These are phyloP conservation scores for Catharus ustulatus DNA, from an alignment of 2,797 vertebrate species.

Conservation along the genomic window DNA sequence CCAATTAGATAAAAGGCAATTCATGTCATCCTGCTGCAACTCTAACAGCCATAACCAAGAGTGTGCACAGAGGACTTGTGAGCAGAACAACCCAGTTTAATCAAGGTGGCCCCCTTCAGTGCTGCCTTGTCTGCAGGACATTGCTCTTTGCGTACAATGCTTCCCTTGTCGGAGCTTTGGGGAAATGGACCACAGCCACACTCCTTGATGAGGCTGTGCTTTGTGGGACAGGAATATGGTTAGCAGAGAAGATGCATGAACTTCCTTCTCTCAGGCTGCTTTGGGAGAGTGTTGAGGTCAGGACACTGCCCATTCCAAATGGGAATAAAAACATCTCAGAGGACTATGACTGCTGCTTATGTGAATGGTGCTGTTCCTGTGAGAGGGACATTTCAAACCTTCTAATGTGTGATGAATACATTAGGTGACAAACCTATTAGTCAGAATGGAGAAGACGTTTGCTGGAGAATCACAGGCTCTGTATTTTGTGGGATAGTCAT, in stretches of 20 bases:
- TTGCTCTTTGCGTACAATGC: neutral
- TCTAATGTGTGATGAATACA: neutral
- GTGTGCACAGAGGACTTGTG: conserved; percentile 51
- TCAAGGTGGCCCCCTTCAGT: conserved; percentile 59
- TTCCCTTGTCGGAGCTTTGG: conserved; percentile 13
- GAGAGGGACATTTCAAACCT: neutral
- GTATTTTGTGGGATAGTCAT: neutral
- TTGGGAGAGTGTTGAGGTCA: neutral
- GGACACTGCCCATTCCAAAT: rapidly evolving
- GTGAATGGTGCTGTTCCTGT: neutral
- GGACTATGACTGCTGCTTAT: neutral
- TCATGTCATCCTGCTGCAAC: conserved; percentile 69
- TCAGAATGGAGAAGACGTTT: neutral
- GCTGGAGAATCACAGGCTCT: neutral
- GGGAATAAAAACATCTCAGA: neutral
- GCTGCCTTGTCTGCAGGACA: conserved; percentile 49
- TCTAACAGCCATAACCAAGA: conserved; percentile 69
- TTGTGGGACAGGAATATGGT: neutral
- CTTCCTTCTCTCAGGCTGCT: neutral
- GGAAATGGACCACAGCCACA: neutral
- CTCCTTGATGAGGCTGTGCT: neutral
- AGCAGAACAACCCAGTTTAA: conserved; percentile 71
- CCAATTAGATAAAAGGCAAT: conserved; percentile 83
- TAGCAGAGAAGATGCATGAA: neutral
- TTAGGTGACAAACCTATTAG: neutral